Evolutionary conservation across 2,888 invertebrate genomes (phyloP).

Genomic region (Caenorhabditis parvicauda): DNA sequence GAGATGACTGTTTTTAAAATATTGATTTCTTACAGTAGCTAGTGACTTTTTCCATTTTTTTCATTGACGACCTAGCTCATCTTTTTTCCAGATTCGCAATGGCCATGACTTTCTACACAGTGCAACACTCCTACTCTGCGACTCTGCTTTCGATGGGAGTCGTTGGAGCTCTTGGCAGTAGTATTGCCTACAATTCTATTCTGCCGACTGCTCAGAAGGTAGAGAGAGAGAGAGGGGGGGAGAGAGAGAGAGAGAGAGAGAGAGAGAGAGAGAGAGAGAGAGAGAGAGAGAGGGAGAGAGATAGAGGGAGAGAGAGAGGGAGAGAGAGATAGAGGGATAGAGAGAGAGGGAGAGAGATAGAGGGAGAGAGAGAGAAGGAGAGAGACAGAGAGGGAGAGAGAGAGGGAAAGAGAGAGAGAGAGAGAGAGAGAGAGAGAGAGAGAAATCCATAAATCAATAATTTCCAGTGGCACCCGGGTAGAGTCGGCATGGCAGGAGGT

Average conservation of each 20-base stretch:
- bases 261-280: no score
- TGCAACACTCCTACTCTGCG: constrained; percentile 51
- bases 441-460: no score
- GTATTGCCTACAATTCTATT: constrained; percentile 56
- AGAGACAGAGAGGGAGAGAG: no score
- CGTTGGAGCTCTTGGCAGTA: constrained; percentile 48
- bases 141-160: constrained; percentile 51
- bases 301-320: no score
- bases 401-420: not conserved
- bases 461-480: constrained; percentile 58
- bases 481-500: constrained; percentile 63
- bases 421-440: not conserved
- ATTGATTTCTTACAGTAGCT: not conserved
- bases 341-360: no score
- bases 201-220: constrained; percentile 57
- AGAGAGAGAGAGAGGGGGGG: no score
- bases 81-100: constrained; percentile 39
- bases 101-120: constrained; percentile 45
- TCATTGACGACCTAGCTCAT: not conserved
- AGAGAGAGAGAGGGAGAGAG: no score
- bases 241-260: no score
- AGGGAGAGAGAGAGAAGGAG: no score
- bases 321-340: no score
- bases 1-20: not conserved
- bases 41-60: not conserved